Conservation (phyloP, 2,888 invertebrate genomes). For the Heliconius charithonia region DNA sequence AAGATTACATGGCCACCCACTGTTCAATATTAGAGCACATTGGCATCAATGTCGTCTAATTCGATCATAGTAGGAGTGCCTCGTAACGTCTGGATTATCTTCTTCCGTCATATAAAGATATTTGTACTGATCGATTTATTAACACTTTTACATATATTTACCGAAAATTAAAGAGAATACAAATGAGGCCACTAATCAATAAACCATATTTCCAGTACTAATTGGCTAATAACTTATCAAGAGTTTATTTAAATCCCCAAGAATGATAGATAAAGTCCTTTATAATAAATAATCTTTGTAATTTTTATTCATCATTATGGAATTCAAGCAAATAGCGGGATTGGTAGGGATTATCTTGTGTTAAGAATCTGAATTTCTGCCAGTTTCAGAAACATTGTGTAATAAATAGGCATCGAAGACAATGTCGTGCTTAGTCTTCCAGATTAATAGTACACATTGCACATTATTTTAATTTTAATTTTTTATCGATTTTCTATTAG, state of each 20-base stretch:
- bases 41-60: constrained; percentile 58
- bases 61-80: constrained; percentile 63
- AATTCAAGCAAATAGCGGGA: neutral
- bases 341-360: no score
- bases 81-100: constrained; percentile 65
- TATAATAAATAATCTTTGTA: neutral
- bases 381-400: neutral
- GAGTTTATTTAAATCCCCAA: neutral
- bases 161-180: neutral
- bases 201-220: neutral
- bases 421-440: neutral
- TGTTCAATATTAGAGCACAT: constrained; percentile 14
- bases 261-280: neutral
- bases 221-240: neutral
- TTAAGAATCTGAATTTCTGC: neutral
- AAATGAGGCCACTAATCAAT: neutral
- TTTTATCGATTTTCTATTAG: neutral
- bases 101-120: constrained; percentile 63
- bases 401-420: neutral
- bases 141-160: constrained; percentile 44
- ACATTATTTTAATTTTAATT: neutral
- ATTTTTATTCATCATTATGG: neutral
- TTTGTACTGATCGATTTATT: constrained; percentile 49
- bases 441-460: neutral
- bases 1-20: neutral